Percentiles rank a stretch among this genome's conserved stretches.
Evolutionary conservation across 2,888 invertebrate species (phyloP).

Genomic region (Latrodectus hesperus): DNA sequence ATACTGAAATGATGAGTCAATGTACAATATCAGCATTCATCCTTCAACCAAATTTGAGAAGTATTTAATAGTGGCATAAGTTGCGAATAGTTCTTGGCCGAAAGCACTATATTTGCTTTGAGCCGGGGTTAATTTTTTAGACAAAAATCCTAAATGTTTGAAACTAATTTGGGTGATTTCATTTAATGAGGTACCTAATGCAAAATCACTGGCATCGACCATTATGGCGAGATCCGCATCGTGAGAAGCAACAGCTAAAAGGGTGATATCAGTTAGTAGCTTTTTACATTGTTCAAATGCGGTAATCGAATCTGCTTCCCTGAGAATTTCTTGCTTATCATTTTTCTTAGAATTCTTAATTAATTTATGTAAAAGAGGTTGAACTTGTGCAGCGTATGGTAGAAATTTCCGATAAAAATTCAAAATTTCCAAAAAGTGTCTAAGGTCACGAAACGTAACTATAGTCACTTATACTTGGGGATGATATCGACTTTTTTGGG

Average conservation of each 20-base stretch:
- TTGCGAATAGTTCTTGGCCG: background rate
- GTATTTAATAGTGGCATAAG: background rate
- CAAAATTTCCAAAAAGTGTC: too few species aligned
- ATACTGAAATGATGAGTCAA: background rate
- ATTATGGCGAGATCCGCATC: background rate
- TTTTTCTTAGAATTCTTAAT: too few species aligned
- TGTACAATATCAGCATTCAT: background rate
- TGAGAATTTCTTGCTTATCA: too few species aligned
- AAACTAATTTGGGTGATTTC: background rate
- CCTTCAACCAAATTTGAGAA: background rate
- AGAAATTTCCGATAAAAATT: too few species aligned
- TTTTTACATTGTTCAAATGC: too few species aligned
- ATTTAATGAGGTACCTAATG: background rate
- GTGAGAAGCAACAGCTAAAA: background rate
- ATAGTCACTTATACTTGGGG: too few species aligned
- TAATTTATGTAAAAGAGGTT: too few species aligned
- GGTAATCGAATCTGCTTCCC: too few species aligned
- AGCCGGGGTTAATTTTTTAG: background rate
- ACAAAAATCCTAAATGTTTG: background rate
- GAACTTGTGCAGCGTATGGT: too few species aligned
- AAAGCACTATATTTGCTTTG: background rate
- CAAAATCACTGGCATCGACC: background rate
- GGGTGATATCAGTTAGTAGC: background rate
- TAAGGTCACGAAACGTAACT: too few species aligned
- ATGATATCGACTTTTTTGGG: too few species aligned